Conservation (phyloP, 1,140 invertebrate species). For the Lucilia cuprina region DNA sequence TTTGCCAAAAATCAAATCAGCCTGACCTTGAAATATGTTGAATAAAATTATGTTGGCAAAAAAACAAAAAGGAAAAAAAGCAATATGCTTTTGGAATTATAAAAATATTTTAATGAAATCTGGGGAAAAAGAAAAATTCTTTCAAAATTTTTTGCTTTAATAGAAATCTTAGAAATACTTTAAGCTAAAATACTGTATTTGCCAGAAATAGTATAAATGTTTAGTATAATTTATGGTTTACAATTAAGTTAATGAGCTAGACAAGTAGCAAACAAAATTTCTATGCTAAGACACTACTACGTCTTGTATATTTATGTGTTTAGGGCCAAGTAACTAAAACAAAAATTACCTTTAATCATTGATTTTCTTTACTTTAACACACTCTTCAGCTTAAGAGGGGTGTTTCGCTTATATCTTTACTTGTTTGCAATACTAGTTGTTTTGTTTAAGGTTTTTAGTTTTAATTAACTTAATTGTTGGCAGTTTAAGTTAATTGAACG, state of each 20-base stretch:
- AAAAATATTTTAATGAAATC: neutral
- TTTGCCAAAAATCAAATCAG: neutral
- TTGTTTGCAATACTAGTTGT: neutral
- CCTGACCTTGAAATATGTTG: neutral
- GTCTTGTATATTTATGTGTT: neutral
- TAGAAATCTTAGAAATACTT: neutral
- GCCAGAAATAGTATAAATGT: neutral
- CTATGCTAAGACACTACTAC: neutral
- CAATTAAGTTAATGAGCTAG: conserved; percentile 1
- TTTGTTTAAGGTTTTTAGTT: neutral
- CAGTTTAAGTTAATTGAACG: conserved; percentile 17
- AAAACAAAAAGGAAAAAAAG: neutral
- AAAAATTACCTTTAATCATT: neutral
- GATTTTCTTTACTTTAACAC: neutral
- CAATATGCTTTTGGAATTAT: neutral
- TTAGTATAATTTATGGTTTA: neutral
- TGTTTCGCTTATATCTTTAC: neutral
- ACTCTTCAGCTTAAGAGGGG: neutral
- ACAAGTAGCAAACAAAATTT: neutral
- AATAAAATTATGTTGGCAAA: neutral
- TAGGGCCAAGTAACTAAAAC: neutral
- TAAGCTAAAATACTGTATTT: neutral
- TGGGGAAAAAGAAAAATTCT: neutral
- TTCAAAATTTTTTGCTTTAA: neutral
- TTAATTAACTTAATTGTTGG: conserved; percentile 7